phyloP scores from a whole-genome alignment of 2,113 vertebrate species.

The Hemiprocne comata region DNA sequence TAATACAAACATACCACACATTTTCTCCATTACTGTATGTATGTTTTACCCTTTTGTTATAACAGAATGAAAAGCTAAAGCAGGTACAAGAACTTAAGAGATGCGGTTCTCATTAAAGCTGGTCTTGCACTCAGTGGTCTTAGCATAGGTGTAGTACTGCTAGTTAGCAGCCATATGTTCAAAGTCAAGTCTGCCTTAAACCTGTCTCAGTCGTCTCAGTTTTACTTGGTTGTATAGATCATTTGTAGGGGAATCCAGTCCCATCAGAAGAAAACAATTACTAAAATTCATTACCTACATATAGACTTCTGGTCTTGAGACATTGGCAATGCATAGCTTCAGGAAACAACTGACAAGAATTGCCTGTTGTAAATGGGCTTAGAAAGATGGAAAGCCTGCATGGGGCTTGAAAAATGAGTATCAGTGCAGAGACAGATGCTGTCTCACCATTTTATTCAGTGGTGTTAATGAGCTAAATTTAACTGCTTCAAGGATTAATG shows the following conservation, averaged over 20 bases:
- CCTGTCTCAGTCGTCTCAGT: not conserved
- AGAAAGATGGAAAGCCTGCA: not conserved
- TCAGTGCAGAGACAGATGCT: not conserved
- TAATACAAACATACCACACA: not conserved
- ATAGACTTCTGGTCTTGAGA: not conserved
- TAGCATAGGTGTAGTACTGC: not conserved
- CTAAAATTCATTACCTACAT: not conserved
- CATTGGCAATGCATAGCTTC: not conserved
- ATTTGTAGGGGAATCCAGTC: not conserved
- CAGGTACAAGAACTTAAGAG: not conserved
- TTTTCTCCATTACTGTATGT: not conserved
- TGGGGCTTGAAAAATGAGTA: not conserved
- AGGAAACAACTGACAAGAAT: not conserved
- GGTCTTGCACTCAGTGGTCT: not conserved
- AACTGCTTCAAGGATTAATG: not conserved
- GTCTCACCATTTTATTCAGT: not conserved
- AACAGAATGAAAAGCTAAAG: not conserved
- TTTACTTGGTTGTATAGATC: not conserved
- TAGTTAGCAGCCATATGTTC: not conserved
- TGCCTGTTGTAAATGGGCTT: not conserved
- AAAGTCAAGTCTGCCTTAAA: not conserved
- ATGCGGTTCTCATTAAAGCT: not conserved
- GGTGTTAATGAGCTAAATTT: not conserved
- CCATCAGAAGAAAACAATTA: not conserved
- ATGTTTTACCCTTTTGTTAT: not conserved